These are phyloP conservation scores for Paguma larvata DNA, from an alignment of 2,797 vertebrate genomes.

Conservation along the genomic window DNA sequence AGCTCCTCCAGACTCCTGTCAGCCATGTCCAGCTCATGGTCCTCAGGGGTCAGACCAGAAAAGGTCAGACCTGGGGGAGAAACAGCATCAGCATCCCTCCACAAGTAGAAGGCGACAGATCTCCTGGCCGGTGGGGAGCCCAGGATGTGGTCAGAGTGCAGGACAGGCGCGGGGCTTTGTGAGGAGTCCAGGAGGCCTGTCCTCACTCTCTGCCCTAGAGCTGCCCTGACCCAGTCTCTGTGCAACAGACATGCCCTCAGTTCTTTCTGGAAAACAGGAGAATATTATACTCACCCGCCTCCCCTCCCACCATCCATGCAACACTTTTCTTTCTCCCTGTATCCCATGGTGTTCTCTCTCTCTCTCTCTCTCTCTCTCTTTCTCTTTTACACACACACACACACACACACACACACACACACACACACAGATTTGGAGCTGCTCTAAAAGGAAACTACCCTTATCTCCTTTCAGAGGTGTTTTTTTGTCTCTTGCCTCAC, in stretches of 20 bases:
- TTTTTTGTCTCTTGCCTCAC: background rate
- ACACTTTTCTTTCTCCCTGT: too few species aligned
- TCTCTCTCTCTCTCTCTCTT: too few species aligned
- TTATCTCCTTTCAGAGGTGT: background rate
- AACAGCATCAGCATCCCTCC: background rate
- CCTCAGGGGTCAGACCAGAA: background rate
- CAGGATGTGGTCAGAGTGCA: background rate
- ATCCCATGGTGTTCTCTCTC: background rate
- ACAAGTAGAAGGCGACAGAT: background rate
- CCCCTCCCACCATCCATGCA: too few species aligned
- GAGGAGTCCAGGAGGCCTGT: fast-evolving
- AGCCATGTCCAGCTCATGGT: fast-evolving
- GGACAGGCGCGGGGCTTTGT: too few species aligned
- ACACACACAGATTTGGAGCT: background rate
- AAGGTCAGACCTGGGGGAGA: background rate
- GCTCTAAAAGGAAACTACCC: background rate
- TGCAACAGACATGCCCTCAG: background rate
- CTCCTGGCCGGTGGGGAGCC: background rate
- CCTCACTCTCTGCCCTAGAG: background rate
- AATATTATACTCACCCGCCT: background rate
- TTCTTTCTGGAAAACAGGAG: background rate
- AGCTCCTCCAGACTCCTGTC: background rate
- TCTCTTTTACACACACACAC: background rate
- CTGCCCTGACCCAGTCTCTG: background rate
- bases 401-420: background rate